Percentiles rank a stretch among this genome's conserved stretches.
Evolutionary conservation across 2,888 invertebrate species (phyloP).

Genomic region (Empis livida): DNA sequence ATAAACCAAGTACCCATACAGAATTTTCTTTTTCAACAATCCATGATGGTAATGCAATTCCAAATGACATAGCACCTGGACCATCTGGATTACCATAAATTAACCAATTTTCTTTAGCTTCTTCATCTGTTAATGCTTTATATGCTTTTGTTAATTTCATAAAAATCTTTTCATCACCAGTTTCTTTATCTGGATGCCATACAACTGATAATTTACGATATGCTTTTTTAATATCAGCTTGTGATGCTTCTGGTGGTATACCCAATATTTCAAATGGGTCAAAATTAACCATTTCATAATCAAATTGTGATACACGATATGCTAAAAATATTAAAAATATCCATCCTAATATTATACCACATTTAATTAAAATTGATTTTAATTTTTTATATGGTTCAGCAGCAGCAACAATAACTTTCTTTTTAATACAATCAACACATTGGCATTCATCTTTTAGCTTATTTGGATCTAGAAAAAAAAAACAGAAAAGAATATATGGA

Average conservation of each 20-base stretch:
- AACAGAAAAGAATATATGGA: no score
- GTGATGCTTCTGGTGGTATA: slow-evolving; percentile 74
- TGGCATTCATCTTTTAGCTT: slow-evolving; percentile 69
- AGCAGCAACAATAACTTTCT: slow-evolving; percentile 65
- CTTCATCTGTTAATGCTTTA: slow-evolving; percentile 92
- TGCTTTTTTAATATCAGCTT: slow-evolving; percentile 84
- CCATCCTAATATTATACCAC: slow-evolving; percentile 72
- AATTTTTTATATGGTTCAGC: slow-evolving; percentile 81
- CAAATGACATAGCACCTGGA: slow-evolving; percentile 98
- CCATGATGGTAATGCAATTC: slow-evolving; percentile 98
- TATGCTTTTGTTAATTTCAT: slow-evolving; percentile 92
- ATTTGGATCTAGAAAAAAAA: slow-evolving; percentile 51
- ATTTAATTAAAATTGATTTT: slow-evolving; percentile 67
- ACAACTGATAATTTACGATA: slow-evolving; percentile 88
- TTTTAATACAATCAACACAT: slow-evolving; percentile 78
- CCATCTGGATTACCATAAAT: slow-evolving; percentile 99
- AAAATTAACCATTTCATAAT: slow-evolving; percentile 97
- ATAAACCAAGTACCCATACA: slow-evolving; percentile 90
- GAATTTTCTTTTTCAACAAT: slow-evolving; percentile 99
- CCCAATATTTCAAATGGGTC: slow-evolving; percentile 96
- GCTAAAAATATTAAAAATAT: slow-evolving; percentile 63
- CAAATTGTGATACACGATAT: slow-evolving; percentile 90
- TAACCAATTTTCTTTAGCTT: slow-evolving; percentile 95
- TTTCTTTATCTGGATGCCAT: slow-evolving; percentile 95
- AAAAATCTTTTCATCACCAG: slow-evolving; percentile 92